Percentiles rank a stretch among this genome's conserved stretches.
phyloP scores from a whole-genome alignment of 2,888 invertebrate species.

The Nemotelus nigrinus region DNA sequence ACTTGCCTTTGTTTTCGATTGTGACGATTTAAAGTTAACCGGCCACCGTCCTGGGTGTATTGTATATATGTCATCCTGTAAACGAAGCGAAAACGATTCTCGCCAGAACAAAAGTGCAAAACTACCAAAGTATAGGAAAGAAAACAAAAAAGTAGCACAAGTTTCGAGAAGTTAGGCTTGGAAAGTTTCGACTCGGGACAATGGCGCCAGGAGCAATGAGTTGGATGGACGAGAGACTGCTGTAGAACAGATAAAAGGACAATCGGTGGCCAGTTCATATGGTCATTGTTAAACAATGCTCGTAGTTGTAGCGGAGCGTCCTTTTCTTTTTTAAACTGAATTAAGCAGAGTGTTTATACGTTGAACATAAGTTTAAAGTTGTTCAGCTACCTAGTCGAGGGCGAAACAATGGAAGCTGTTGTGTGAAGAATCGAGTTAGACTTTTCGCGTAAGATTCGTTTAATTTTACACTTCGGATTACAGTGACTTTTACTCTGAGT shows the following conservation, averaged over 20 bases:
- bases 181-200: conserved; percentile 3
- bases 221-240: background rate
- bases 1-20: background rate
- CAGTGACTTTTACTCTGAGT: background rate
- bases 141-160: background rate
- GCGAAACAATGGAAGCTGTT: background rate
- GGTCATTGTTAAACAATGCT: conserved; percentile 28
- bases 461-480: background rate
- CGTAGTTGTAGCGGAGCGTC: background rate
- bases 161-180: conserved; percentile 4
- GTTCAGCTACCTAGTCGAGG: background rate
- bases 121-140: background rate
- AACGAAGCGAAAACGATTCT: background rate
- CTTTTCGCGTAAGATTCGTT: background rate
- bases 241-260: conserved; percentile 25
- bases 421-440: background rate
- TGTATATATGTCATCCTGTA: background rate
- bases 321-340: background rate
- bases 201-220: background rate
- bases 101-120: background rate
- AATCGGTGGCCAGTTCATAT: conserved; percentile 8
- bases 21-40: background rate
- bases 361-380: too few relatives aligned
- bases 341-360: background rate
- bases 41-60: background rate